Evolutionary conservation across 2,797 vertebrate genomes (phyloP).

Genomic region (Oryzias sinensis): DNA sequence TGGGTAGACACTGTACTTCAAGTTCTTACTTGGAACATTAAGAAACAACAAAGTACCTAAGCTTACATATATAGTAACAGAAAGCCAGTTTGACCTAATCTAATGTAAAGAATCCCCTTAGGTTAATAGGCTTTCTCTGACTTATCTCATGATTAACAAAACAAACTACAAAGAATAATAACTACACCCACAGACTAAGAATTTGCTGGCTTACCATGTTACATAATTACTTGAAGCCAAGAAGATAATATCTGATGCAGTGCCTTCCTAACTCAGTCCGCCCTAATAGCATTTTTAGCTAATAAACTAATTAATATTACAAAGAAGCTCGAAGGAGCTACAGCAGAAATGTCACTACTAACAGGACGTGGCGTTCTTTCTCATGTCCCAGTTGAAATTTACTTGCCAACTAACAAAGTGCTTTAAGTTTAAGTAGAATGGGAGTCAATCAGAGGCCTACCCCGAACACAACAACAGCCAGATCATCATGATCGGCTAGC

Average conservation of each 20-base stretch:
- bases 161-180: no score
- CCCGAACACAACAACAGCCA: conserved; percentile 20
- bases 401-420: conserved; percentile 13
- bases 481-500: conserved; percentile 12
- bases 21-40: conserved; percentile 24
- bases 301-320: no score
- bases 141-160: background rate
- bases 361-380: conserved; percentile 1
- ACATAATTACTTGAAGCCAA: no score
- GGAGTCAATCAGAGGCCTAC: conserved; percentile 11
- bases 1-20: conserved; percentile 2
- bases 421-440: conserved; percentile 18
- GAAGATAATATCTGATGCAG: no score
- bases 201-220: no score
- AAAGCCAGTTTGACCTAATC: conserved; percentile 63
- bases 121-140: conserved; percentile 57
- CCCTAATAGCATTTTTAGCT: no score
- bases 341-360: background rate
- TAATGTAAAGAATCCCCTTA: conserved; percentile 59
- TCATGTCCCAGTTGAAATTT: background rate
- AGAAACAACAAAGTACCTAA: conserved; percentile 37
- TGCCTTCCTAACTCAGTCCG: no score
- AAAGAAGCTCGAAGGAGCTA: no score
- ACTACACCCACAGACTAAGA: no score
- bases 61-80: conserved; percentile 58